Percentiles rank a stretch among this genome's conserved stretches.
Evolutionary conservation across 2,888 invertebrate genomes (phyloP).

Genomic region (Dicycla oo): DNA sequence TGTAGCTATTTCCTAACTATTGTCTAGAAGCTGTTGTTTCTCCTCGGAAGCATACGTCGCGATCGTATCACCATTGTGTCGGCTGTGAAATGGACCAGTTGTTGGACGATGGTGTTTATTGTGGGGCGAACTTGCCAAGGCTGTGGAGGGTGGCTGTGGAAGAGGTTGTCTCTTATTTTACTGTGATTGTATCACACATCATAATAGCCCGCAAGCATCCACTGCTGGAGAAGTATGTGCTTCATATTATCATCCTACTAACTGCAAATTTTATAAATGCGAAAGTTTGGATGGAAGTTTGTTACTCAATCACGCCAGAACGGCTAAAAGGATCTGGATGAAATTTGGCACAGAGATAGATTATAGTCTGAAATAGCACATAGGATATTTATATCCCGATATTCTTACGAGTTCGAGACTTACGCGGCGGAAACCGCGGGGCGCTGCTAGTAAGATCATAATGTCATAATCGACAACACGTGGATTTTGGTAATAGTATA

Average conservation of each 20-base stretch:
- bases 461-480: no score
- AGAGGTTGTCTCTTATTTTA: background rate
- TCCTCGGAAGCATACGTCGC: constrained; percentile 72
- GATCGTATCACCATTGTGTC: constrained; percentile 68
- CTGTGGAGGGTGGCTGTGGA: constrained; percentile 3
- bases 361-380: no score
- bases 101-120: constrained; percentile 23
- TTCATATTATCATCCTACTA: background rate
- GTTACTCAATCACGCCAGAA: no score
- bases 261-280: no score
- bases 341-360: no score
- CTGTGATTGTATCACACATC: background rate
- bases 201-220: background rate
- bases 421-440: no score
- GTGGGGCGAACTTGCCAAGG: constrained; percentile 17
- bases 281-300: no score
- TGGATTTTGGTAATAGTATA: background rate
- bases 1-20: constrained; percentile 62
- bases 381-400: no score
- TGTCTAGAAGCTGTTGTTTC: constrained; percentile 69
- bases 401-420: no score
- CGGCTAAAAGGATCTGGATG: no score
- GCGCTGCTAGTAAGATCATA: background rate
- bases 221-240: background rate
- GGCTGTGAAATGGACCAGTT: constrained; percentile 37